These are phyloP conservation scores for Paralichthys olivaceus DNA, from an alignment of 2,113 vertebrate species.

Conservation along the genomic window DNA sequence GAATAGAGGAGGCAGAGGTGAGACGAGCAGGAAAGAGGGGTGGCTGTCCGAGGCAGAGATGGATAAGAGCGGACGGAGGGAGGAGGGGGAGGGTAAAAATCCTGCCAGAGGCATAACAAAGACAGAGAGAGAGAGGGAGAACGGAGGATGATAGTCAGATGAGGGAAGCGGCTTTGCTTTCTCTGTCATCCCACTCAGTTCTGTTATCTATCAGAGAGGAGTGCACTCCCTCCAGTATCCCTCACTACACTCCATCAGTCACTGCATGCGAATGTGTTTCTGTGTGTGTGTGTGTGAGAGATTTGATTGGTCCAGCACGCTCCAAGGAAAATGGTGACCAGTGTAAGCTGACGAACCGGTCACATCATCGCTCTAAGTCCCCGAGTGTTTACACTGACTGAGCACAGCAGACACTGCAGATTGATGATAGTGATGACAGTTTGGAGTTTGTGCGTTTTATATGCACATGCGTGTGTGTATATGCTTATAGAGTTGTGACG, in stretches of 20 bases:
- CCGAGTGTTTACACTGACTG: slow-evolving; percentile 31
- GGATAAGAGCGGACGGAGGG: slow-evolving; percentile 27
- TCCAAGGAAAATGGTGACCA: slow-evolving; percentile 43
- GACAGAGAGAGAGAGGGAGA: slow-evolving; percentile 32
- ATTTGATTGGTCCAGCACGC: slow-evolving; percentile 46
- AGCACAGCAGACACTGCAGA: slow-evolving; percentile 34
- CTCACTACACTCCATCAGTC: slow-evolving; percentile 46
- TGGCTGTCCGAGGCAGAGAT: slow-evolving; percentile 37
- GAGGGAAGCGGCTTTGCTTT: slow-evolving; percentile 60
- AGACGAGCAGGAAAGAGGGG: slow-evolving; percentile 35
- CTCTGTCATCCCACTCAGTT: slow-evolving; percentile 61
- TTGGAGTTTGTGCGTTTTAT: neutral
- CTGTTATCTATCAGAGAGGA: slow-evolving; percentile 60
- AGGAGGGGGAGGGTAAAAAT: slow-evolving; percentile 5
- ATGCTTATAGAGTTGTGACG: neutral
- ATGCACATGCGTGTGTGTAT: neutral
- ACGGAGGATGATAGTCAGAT: slow-evolving; percentile 60
- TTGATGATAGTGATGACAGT: slow-evolving; percentile 17
- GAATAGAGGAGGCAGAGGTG: slow-evolving; percentile 34
- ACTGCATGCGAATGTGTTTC: slow-evolving; percentile 12
- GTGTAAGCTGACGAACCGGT: slow-evolving; percentile 21
- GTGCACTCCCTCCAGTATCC: slow-evolving; percentile 45
- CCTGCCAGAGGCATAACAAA: slow-evolving; percentile 36
- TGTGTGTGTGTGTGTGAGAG: slow-evolving; percentile 26
- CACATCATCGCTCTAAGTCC: slow-evolving; percentile 30